Percentiles rank a stretch among this genome's conserved stretches.
Evolutionary conservation across 2,888 invertebrate genomes (phyloP).

Genomic region (Drosophila pseudotakahashii): DNA sequence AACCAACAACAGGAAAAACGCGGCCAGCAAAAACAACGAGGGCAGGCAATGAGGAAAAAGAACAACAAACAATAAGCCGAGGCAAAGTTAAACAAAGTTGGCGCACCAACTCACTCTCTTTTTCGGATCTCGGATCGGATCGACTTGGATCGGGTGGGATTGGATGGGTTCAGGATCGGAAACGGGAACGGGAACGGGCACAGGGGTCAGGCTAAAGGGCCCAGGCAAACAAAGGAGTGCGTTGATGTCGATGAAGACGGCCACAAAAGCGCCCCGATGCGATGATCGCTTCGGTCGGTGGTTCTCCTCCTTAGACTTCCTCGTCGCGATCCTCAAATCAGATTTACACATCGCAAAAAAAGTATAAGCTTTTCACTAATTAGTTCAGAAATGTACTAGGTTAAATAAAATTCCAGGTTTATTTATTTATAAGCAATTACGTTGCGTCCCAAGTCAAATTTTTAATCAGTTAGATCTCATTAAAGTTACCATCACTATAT

Average conservation of each 20-base stretch:
- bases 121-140: slow-evolving; percentile 19
- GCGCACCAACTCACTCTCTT: slow-evolving; percentile 51
- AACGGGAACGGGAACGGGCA: slow-evolving; percentile 12
- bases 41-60: slow-evolving; percentile 28
- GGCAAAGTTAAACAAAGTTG: slow-evolving; percentile 72
- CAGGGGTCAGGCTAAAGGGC: slow-evolving; percentile 55
- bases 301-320: slow-evolving; percentile 40
- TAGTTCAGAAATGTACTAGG: no score
- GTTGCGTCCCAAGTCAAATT: no score
- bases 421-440: no score
- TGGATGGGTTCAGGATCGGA: background rate
- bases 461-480: no score
- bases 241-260: slow-evolving; percentile 71
- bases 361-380: background rate
- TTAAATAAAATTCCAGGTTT: no score
- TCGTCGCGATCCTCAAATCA: background rate
- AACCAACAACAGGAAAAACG: slow-evolving; percentile 56
- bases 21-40: slow-evolving; percentile 27
- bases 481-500: no score
- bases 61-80: slow-evolving; percentile 56
- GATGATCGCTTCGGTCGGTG: slow-evolving; percentile 69
- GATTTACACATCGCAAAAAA: background rate
- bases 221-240: slow-evolving; percentile 72
- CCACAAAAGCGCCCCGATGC: slow-evolving; percentile 75
- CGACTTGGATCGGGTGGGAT: background rate